Conservation (phyloP, 2,888 invertebrate species). For the Drosophila suboccidentalis region DNA sequence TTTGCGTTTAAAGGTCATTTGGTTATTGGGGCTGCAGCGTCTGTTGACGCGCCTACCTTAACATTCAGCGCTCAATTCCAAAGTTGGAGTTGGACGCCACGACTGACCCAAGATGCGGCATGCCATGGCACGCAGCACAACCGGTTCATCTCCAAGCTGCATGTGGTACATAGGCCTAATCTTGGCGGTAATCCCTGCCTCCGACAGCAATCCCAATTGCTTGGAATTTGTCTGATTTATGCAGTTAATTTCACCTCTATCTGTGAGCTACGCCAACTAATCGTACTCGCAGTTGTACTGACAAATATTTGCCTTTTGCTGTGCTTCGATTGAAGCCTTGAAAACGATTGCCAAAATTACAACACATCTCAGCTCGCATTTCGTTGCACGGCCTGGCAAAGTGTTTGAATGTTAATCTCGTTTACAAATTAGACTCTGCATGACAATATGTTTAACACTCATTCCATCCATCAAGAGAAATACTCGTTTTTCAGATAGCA, state of each 20-base stretch:
- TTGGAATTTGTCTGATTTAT: slow-evolving; percentile 36
- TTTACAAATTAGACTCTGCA: slow-evolving; percentile 69
- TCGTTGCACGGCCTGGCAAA: slow-evolving; percentile 7
- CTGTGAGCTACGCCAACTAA: background rate
- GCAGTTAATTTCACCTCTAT: slow-evolving; percentile 31
- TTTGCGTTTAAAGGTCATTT: slow-evolving; percentile 80
- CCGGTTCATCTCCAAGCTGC: slow-evolving; percentile 60
- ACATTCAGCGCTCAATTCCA: slow-evolving; percentile 82
- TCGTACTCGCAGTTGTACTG: slow-evolving; percentile 8
- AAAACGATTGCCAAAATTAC: slow-evolving; percentile 68
- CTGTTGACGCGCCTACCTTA: slow-evolving; percentile 81
- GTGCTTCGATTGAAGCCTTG: slow-evolving; percentile 68
- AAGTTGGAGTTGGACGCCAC: slow-evolving; percentile 69
- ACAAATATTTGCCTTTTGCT: slow-evolving; percentile 53
- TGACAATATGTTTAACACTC: slow-evolving; percentile 79
- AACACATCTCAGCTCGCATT: slow-evolving; percentile 36
- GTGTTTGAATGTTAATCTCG: slow-evolving; percentile 61
- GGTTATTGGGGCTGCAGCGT: slow-evolving; percentile 66
- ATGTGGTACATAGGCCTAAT: slow-evolving; percentile 57
- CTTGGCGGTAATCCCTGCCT: slow-evolving; percentile 43
- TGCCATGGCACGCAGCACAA: slow-evolving; percentile 45
- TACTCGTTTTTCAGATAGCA: slow-evolving; percentile 29
- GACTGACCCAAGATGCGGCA: slow-evolving; percentile 47
- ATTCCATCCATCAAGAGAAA: slow-evolving; percentile 11
- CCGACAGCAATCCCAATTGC: slow-evolving; percentile 12